Evolutionary conservation across 2,113 vertebrate species (phyloP).

Genomic region (Thunnus maccoyii): DNA sequence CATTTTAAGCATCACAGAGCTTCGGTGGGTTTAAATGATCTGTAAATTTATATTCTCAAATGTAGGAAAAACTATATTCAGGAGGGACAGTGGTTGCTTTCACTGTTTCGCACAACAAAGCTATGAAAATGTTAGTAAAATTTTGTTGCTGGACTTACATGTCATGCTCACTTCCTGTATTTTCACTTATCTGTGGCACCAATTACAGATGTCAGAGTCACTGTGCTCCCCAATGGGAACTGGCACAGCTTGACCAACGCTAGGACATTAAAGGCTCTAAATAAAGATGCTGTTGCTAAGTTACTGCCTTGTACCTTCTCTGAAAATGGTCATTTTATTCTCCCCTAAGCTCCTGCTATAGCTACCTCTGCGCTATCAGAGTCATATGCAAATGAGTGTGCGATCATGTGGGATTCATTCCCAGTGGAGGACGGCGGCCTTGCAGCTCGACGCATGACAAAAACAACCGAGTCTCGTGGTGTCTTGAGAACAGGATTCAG

Average conservation of each 20-base stretch:
- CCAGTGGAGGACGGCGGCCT: slow-evolving; percentile 37
- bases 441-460: slow-evolving; percentile 27
- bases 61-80: too few species aligned
- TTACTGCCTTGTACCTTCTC: slow-evolving; percentile 62
- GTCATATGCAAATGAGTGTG: slow-evolving; percentile 42
- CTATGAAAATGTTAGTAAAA: neutral
- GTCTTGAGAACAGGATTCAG: slow-evolving; percentile 42
- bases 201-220: slow-evolving; percentile 49
- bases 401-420: slow-evolving; percentile 24
- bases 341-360: slow-evolving; percentile 28
- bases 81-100: neutral
- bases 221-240: slow-evolving; percentile 60
- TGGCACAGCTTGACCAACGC: slow-evolving; percentile 69
- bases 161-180: slow-evolving; percentile 34
- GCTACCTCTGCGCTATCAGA: slow-evolving; percentile 26
- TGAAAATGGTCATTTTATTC: slow-evolving; percentile 40
- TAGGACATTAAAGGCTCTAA: slow-evolving; percentile 74
- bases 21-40: too few species aligned
- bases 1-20: neutral
- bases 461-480: slow-evolving; percentile 2
- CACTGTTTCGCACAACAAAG: neutral
- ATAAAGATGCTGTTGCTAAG: slow-evolving; percentile 84
- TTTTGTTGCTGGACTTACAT: neutral
- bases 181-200: slow-evolving; percentile 43
- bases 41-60: too few species aligned